Base-by-base conservation (phyloP, 2,888 invertebrate species). In the Osedax fenrisi region DNA sequence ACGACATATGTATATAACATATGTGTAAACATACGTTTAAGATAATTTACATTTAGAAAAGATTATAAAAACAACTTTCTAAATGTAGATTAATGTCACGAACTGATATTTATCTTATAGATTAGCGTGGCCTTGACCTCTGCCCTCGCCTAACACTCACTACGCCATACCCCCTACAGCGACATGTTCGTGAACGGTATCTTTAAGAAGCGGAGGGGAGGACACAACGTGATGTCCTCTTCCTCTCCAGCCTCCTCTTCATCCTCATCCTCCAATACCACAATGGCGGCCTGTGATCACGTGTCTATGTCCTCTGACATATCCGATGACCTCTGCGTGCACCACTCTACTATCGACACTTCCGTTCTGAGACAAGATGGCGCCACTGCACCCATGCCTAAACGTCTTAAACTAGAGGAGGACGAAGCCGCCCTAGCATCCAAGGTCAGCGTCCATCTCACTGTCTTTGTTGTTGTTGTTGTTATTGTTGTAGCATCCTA, bases 171-270 rank as follows among this genome's bases (percentile, higher is more conserved):
- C 17, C 41, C 41, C 17, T 26, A 74, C 74, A 80, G 79, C 75
- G 83, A 83, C 78, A 81, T 83, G 80, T 85, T 90, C 73, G 90
- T 90, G 79, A 90, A 90, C 76, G 90, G 89, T 1, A 85, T 87
- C 69, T 86, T 87, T 77, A 87, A 87, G 79, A 87, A 87, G 85
- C 88, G 87, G 80, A 87, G 87, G n/a, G 70, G 72, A 22, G 70
- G 24, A 3, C 75, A 41, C 41, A 17, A 5, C 41, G 41, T 5
- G 10, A 41, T 41, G 41, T 10, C 41, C 24, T 22, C 10, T 69
- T 21, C 17, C 70, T 24, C 10, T 24, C 22, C 10, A 69, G 13
- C 3, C 22, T 5, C 5, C 23, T 3, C 5, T 10, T 23, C 10
- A 59, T 3, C 78, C 25, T 73, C 76, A 24, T 72, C 76, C 61